These are phyloP conservation scores for Bellardia bayeri DNA, from an alignment of 2,888 invertebrate genomes.

Conservation along the genomic window DNA sequence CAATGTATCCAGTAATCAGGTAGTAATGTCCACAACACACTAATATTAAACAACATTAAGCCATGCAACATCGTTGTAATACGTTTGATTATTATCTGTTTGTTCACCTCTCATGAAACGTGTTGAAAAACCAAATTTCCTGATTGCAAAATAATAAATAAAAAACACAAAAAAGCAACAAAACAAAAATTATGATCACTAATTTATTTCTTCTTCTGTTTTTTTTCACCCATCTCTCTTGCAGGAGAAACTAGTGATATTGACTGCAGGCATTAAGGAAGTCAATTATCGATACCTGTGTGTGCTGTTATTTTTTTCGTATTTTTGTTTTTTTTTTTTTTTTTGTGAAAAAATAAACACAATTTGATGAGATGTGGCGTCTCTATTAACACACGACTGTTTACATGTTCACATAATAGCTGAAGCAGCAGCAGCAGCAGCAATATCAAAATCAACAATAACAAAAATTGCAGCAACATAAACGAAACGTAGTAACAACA, in stretches of 20 bases:
- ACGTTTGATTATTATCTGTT: slow-evolving; percentile 65
- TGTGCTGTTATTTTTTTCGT: slow-evolving; percentile 46
- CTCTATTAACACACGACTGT: slow-evolving; percentile 65
- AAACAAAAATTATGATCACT: slow-evolving; percentile 48
- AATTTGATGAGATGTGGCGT: slow-evolving; percentile 72
- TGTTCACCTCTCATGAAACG: slow-evolving; percentile 62
- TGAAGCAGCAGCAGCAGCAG: slow-evolving; percentile 48
- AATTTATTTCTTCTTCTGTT: slow-evolving; percentile 49
- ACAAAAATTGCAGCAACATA: slow-evolving; percentile 54
- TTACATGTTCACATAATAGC: slow-evolving; percentile 66
- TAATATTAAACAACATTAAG: not conserved
- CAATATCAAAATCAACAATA: slow-evolving; percentile 69
- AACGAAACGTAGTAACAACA: slow-evolving; percentile 74
- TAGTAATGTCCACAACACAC: slow-evolving; percentile 24
- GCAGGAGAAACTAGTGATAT: slow-evolving; percentile 56
- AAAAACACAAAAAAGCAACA: slow-evolving; percentile 29
- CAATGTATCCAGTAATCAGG: slow-evolving; percentile 2
- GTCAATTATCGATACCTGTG: slow-evolving; percentile 70
- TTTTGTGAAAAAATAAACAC: slow-evolving; percentile 56
- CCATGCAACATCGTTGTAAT: slow-evolving; percentile 29
- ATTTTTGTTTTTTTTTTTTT: slow-evolving; percentile 14
- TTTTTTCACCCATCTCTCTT: slow-evolving; percentile 30
- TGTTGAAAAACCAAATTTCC: slow-evolving; percentile 61
- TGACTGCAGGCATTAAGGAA: slow-evolving; percentile 70
- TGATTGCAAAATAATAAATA: slow-evolving; percentile 54